phyloP scores from a whole-genome alignment of 2,888 invertebrate species.

The Hypercompe scribonia region DNA sequence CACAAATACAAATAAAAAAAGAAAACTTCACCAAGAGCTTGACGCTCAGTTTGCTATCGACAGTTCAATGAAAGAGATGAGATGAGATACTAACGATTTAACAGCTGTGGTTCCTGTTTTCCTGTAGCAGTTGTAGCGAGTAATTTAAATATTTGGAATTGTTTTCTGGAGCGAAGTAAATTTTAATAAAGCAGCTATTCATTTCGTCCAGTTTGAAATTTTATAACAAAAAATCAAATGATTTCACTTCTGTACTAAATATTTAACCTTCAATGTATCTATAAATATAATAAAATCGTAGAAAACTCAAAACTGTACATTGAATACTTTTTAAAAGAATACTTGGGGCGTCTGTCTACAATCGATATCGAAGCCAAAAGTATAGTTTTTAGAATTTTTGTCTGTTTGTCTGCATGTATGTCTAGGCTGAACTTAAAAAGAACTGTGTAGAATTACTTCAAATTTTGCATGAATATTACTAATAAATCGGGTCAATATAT shows the following conservation, averaged over 20 bases:
- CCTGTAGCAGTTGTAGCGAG: constrained; percentile 35
- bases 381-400: too few relatives aligned
- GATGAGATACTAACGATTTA: constrained; percentile 40
- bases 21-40: constrained; percentile 50
- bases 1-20: constrained; percentile 62
- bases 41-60: constrained; percentile 52
- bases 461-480: too few relatives aligned
- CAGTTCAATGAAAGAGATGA: constrained; percentile 47
- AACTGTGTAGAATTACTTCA: too few relatives aligned
- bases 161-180: background rate
- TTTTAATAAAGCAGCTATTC: constrained; percentile 1
- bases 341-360: too few relatives aligned
- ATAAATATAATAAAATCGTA: too few relatives aligned
- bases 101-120: constrained; percentile 37
- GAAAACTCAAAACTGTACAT: too few relatives aligned
- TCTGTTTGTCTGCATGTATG: too few relatives aligned
- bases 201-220: background rate
- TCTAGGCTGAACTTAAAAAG: too few relatives aligned
- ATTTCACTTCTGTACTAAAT: background rate
- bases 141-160: constrained; percentile 30
- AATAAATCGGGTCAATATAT: too few relatives aligned
- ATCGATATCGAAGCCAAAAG: too few relatives aligned
- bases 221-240: background rate
- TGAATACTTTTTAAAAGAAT: too few relatives aligned
- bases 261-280: constrained; percentile 8